Percentiles rank a stretch among this genome's conserved stretches.
Evolutionary conservation across 1,140 invertebrate genomes (phyloP).

Genomic region (Drosophila mauritiana): DNA sequence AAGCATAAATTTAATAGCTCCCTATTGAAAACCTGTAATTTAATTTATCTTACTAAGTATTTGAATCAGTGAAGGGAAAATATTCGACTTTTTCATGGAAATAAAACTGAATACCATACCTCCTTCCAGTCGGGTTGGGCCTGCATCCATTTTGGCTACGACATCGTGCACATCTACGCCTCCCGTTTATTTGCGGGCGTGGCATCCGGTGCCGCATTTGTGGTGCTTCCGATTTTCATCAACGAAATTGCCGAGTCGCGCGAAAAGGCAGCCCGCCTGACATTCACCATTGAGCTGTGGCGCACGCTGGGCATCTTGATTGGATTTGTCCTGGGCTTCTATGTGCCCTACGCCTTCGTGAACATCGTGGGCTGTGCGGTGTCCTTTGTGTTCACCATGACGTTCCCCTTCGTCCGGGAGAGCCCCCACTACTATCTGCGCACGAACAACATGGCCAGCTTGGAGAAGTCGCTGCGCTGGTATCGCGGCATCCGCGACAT

Average conservation of each 20-base stretch:
- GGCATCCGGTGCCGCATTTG: conserved; percentile 84
- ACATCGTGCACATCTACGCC: conserved; percentile 76
- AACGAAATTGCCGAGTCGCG: conserved; percentile 85
- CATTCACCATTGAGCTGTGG: conserved; percentile 71
- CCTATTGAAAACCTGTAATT: no score
- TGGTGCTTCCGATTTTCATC: conserved; percentile 85
- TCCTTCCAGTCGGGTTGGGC: conserved; percentile 64
- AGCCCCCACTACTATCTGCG: conserved; percentile 87
- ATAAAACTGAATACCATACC: no score
- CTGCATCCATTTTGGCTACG: conserved; percentile 73
- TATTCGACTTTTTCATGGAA: no score
- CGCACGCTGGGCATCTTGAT: conserved; percentile 66
- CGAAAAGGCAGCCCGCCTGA: conserved; percentile 56
- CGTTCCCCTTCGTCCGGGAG: conserved; percentile 87
- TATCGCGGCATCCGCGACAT: conserved; percentile 83
- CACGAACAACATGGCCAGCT: conserved; percentile 85
- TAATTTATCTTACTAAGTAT: no score
- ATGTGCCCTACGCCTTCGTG: conserved; percentile 51
- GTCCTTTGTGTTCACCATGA: conserved; percentile 86
- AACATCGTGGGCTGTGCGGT: conserved; percentile 84
- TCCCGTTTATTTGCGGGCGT: conserved; percentile 85
- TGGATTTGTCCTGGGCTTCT: conserved; percentile 62
- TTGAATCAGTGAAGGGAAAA: no score
- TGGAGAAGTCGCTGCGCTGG: conserved; percentile 86
- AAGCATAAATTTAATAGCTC: no score